phyloP scores from a whole-genome alignment of 2,797 vertebrate genomes.

The Rachycentron canadum region DNA sequence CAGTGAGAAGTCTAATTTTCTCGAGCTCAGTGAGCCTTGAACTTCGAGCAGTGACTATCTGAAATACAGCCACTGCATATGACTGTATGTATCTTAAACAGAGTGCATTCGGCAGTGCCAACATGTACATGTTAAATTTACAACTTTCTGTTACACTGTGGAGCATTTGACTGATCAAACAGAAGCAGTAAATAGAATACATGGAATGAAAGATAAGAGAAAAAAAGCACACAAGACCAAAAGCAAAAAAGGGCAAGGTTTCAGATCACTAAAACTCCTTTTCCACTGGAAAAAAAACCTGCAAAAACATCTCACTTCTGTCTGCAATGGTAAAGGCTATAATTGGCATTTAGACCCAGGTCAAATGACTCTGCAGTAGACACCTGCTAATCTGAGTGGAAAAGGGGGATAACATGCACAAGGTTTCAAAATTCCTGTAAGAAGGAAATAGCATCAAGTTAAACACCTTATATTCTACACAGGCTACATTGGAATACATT shows the following conservation, averaged over 20 bases:
- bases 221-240: background rate
- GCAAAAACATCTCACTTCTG: too few relatives aligned
- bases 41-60: constrained; percentile 25
- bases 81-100: constrained; percentile 51
- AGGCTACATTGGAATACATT: too few relatives aligned
- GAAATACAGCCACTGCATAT: constrained; percentile 42
- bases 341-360: too few relatives aligned
- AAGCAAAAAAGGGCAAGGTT: background rate
- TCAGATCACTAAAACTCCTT: background rate
- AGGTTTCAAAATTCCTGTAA: too few relatives aligned
- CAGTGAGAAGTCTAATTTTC: constrained; percentile 36
- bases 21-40: constrained; percentile 1
- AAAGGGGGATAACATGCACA: too few relatives aligned
- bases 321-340: too few relatives aligned
- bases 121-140: constrained; percentile 59
- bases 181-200: constrained; percentile 9
- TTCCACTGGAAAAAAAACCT: too few relatives aligned
- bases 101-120: constrained; percentile 49
- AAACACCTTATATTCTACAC: background rate
- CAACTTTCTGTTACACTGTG: constrained; percentile 36
- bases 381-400: too few relatives aligned
- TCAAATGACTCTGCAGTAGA: too few relatives aligned
- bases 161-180: constrained; percentile 35
- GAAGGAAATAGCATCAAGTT: background rate
- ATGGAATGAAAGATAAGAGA: background rate